Conservation (phyloP, 2,888 invertebrate species). For the Bembecia ichneumoniformis region DNA sequence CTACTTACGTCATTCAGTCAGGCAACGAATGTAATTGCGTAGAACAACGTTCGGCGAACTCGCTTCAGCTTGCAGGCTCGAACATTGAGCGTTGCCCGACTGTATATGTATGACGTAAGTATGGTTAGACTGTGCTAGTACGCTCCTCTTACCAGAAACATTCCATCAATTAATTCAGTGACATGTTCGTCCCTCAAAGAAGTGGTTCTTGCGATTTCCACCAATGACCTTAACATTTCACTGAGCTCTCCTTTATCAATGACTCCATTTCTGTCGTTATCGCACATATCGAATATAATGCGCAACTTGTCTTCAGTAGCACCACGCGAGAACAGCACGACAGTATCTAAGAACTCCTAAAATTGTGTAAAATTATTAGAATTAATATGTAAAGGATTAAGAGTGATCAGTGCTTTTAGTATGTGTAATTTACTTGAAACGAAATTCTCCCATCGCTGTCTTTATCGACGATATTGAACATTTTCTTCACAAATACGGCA, state of each 20-base stretch:
- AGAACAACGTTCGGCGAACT: no score
- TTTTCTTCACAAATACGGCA: constrained; percentile 95
- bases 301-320: constrained; percentile 93
- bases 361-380: constrained; percentile 11
- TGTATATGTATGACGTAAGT: no score
- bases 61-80: no score
- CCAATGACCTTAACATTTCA: constrained; percentile 92
- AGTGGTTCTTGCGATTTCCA: constrained; percentile 93
- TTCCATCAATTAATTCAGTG: constrained; percentile 92
- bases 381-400: not conserved
- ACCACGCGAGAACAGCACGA: constrained; percentile 91
- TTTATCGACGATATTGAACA: constrained; percentile 98
- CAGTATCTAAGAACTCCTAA: constrained; percentile 93
- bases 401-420: not conserved
- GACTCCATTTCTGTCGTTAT: constrained; percentile 93
- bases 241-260: constrained; percentile 94
- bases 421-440: constrained; percentile 79
- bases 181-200: constrained; percentile 92
- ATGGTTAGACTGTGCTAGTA: no score
- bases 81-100: no score
- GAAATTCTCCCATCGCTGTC: constrained; percentile 94
- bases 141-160: constrained; percentile 80
- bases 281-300: constrained; percentile 98
- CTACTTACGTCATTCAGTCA: no score
- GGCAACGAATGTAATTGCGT: no score